These are phyloP conservation scores for Diadema setosum DNA, from an alignment of 35 echinoderm and acorn worm species.

Conservation along the genomic window DNA sequence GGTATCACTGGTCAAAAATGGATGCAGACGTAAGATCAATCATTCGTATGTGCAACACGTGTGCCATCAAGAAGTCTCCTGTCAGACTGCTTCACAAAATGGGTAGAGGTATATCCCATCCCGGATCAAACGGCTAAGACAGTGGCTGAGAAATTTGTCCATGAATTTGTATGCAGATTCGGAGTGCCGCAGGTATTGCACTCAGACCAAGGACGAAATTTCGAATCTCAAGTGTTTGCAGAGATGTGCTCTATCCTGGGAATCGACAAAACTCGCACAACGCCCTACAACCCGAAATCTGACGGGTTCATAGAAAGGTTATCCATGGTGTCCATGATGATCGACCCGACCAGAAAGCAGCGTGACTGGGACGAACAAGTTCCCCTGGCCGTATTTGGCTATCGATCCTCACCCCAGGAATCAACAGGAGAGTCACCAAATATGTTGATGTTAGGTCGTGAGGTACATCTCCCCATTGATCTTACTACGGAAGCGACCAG, in stretches of 20 bases:
- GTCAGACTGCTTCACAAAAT: neutral
- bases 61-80: conserved; percentile 14
- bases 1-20: conserved; percentile 16
- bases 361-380: conserved; percentile 9
- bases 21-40: neutral
- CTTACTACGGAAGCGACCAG: neutral
- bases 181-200: neutral
- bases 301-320: neutral
- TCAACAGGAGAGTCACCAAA: conserved; percentile 3
- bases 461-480: neutral
- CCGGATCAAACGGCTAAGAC: conserved; percentile 11
- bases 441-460: conserved; percentile 38
- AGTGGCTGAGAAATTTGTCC: conserved; percentile 12
- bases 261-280: neutral
- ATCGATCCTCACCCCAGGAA: conserved; percentile 30
- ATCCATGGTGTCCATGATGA: neutral
- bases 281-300: neutral
- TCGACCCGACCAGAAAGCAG: neutral
- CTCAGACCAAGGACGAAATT: neutral
- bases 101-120: conserved; percentile 29
- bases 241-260: neutral
- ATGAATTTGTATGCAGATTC: neutral
- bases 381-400: neutral
- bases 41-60: neutral
- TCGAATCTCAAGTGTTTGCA: neutral